phyloP scores from a whole-genome alignment of 2,888 invertebrate genomes.

The Drepanosiphum platanoidis region DNA sequence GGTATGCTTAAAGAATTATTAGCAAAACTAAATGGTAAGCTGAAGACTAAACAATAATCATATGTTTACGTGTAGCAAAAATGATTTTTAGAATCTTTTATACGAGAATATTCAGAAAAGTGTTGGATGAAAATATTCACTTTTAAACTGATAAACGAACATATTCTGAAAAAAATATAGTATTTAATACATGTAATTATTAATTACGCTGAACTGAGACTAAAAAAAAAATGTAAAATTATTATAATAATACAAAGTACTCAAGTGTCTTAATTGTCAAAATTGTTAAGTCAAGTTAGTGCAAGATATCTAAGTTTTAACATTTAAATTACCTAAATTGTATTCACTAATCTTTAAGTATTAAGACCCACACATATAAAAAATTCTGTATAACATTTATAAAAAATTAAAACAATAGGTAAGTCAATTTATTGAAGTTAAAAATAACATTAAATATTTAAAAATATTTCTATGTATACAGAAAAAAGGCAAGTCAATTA shows the following conservation, averaged over 20 bases:
- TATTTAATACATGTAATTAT: no score
- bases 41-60: not conserved
- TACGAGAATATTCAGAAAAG: not conserved
- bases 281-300: not conserved
- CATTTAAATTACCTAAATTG: not conserved
- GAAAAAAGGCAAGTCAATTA: not conserved
- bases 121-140: not conserved
- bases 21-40: not conserved
- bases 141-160: not conserved
- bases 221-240: not conserved
- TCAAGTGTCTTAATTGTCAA: not conserved
- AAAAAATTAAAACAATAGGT: slow-evolving; percentile 30
- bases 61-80: not conserved
- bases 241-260: not conserved
- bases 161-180: no score
- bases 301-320: not conserved
- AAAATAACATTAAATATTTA: slow-evolving; percentile 13
- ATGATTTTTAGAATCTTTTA: not conserved
- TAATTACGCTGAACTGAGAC: not conserved
- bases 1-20: no score
- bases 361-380: not conserved
- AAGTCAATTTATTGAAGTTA: slow-evolving; percentile 26
- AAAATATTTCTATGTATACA: not conserved
- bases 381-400: slow-evolving; percentile 27
- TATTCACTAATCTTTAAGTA: not conserved